These are phyloP conservation scores for Pelvicachromis taeniatus DNA, from an alignment of 2,113 vertebrate genomes.

Conservation along the genomic window DNA sequence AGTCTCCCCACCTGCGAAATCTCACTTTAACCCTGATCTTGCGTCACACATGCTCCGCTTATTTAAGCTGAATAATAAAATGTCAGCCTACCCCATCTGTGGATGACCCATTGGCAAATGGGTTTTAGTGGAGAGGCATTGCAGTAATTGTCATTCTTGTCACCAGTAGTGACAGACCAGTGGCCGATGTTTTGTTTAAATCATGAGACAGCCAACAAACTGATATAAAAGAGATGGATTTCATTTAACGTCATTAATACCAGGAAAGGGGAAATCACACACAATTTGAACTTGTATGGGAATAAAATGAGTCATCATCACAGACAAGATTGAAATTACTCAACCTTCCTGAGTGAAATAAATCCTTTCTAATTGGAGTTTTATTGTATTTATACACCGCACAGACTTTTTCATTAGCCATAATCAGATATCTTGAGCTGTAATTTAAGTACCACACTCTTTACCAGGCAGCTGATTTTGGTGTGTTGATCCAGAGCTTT, in stretches of 20 bases:
- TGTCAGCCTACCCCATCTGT: not conserved
- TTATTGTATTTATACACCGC: not conserved
- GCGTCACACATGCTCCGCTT: not conserved
- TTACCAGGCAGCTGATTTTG: not conserved
- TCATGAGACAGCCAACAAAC: not conserved
- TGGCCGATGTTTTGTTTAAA: not conserved
- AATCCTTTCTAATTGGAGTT: slow-evolving; percentile 24
- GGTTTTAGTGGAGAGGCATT: not conserved
- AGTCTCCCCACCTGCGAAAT: not conserved
- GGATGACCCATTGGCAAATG: not conserved
- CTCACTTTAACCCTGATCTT: not conserved
- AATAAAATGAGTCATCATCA: not conserved
- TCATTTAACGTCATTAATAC: not conserved
- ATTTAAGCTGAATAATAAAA: not conserved
- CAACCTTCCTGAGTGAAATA: not conserved
- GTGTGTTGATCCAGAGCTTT: not conserved
- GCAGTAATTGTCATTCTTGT: not conserved
- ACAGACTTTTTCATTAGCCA: slow-evolving; percentile 9
- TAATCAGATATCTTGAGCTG: not conserved
- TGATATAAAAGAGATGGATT: not conserved
- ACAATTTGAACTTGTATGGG: not conserved
- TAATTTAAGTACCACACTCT: not conserved
- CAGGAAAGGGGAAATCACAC: not conserved
- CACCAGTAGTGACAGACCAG: not conserved
- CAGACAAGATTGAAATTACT: not conserved